Evolutionary conservation across 2,888 invertebrate species (phyloP).

Genomic region (Lasioglossum marginatum): DNA sequence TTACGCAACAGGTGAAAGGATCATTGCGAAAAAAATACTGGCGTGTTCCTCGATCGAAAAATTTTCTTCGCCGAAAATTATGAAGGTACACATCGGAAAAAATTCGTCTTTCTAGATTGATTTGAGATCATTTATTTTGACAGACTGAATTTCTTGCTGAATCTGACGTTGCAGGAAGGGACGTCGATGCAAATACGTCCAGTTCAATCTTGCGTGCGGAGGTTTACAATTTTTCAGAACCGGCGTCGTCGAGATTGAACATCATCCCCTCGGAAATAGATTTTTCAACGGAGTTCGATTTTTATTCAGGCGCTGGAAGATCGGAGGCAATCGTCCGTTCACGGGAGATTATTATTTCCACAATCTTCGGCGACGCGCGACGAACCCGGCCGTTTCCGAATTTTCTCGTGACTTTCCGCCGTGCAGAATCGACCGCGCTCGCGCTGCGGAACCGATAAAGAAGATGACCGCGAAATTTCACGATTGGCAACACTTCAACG

Average conservation of each 20-base stretch:
- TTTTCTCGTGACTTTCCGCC: background rate
- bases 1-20: background rate
- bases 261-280: background rate
- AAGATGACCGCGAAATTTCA: conserved; percentile 4
- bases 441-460: conserved; percentile 9
- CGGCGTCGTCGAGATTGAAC: background rate
- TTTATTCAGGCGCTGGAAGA: background rate
- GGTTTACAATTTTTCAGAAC: background rate
- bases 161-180: background rate
- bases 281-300: conserved; percentile 8
- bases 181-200: background rate
- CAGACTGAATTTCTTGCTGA: background rate
- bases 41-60: background rate
- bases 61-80: background rate
- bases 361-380: conserved; percentile 1
- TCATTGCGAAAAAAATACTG: background rate
- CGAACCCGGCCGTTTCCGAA: background rate
- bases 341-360: conserved; percentile 15
- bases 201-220: background rate
- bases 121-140: background rate
- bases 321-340: background rate
- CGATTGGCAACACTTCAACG: conserved; percentile 34
- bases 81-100: background rate
- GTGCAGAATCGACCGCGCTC: background rate
- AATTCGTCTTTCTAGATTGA: background rate